Base-by-base conservation (phyloP, 2,113 vertebrate genomes). In the Petrocephalus microphthalmus region DNA sequence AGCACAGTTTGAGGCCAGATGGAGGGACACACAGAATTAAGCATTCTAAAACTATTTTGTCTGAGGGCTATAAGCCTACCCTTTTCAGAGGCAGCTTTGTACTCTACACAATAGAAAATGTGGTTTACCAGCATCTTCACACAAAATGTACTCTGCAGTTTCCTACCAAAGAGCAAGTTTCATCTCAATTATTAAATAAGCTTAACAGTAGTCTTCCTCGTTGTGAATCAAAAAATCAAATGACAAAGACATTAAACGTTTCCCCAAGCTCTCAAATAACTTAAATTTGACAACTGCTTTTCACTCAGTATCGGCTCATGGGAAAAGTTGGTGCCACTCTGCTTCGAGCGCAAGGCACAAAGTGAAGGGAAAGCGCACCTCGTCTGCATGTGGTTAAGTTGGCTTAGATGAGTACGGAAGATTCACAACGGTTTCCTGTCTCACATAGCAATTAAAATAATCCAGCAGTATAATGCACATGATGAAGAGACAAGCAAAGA, bases 341-440 rank as follows among this genome's bases (percentile, higher is more conserved):
- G 33, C 74, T 17, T n/a, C 47, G 42, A 86, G 49, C n/a, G 87
- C 45, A 47, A 22, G 42, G n/a, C 74, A 42, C 74, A 84, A 10
- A 56, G 78, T 52, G 87, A 88, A 91, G 89, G 90, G 90, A 86
- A n/a, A n/a, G n/a, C n/a, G n/a, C 7, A 52, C 52, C 82, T 89
- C 83, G 56, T 51, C 87, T 84, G 83, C 64, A 33, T 88, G 90
- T 87, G 91, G 91, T 91, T 87, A 90, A 52, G 81, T 67, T 71
- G 25, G 8, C 53, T 88, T 85, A 88, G 49, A 86, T n/a, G 89
- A 51, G 60, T 25, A 49, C 82, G 86, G 88, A 85, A 60, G 60
- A 88, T 64, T 89, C 67, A 83, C 71, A 88, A 78, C 51, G 6
- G 54, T 64, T 91, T 92, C 91, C 91, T 87, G 90, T 89, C 85